Evolutionary conservation across 2,113 vertebrate species (phyloP), one percentile per base, ranked within the genome.

Genomic region (Brachypodius melanocephalos): DNA sequence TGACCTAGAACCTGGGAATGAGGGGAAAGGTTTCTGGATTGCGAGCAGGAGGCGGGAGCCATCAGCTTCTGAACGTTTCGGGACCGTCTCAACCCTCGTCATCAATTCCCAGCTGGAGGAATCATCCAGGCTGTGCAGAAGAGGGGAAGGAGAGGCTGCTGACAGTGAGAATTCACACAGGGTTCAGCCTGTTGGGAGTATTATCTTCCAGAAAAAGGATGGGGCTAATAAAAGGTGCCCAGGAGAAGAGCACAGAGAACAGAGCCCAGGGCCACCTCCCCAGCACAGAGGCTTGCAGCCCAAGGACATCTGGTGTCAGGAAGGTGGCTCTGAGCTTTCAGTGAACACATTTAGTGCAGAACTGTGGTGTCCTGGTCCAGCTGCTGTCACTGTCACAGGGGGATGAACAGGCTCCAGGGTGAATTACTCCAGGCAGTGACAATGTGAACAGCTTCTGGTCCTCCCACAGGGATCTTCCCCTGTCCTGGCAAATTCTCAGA

Each of bases 381-480:
- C 69, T 46, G n/a, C 61, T 63, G n/a, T 42, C 57, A 38, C 61
- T 73, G n/a, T 42, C 57, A 55, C 0, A 2, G 63, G 26, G 20
- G 54, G 54, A 48, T 55, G 58, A 42, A 43, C 40, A 31, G 48
- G 66, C 18, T 38, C 6, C 15, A 20, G 26, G 62, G 40, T 4
- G 5, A 78, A 45, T 25, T 26, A 9, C n/a, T 69, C 45, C 45
- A 59, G 34, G 68, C 25, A 40, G 86, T 20, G 78, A 54, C 43
- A 51, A 25, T 0, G 7, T 3, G 22, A 73, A 61, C 55, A 52
- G 40, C 17, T 45, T 1, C 0, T 14, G 22, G 54, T 29, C 36
- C 24, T 62, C 45, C 40, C 57, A 32, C 6, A 2, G 62, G 65
- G 57, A 75, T n/a, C 34, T 89, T 28, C 57, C 74, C 63, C 46